phyloP scores from a whole-genome alignment of 2,888 invertebrate species.

The Amaurobius ferox region DNA sequence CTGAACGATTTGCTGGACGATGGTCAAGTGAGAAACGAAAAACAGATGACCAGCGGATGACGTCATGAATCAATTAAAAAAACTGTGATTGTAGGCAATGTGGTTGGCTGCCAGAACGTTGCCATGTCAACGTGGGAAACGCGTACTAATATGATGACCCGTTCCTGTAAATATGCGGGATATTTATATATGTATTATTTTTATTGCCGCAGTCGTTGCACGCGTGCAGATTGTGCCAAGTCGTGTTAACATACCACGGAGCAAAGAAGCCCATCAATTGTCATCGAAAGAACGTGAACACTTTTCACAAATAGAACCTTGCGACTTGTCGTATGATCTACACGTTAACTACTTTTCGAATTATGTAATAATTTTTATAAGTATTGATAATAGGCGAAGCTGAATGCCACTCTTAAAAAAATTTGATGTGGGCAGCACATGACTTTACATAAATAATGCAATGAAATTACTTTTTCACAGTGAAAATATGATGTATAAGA shows the following conservation, averaged over 20 bases:
- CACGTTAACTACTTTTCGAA: too few species aligned
- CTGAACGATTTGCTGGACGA: constrained; percentile 48
- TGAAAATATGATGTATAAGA: too few species aligned
- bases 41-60: constrained; percentile 31
- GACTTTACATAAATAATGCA: too few species aligned
- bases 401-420: too few species aligned
- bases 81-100: constrained; percentile 43
- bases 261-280: neutral
- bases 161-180: constrained; percentile 57
- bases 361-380: too few species aligned
- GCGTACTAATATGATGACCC: constrained; percentile 59
- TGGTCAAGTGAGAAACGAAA: constrained; percentile 49
- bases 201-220: constrained; percentile 23
- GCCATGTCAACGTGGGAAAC: constrained; percentile 62
- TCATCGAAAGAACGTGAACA: constrained; percentile 6
- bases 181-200: constrained; percentile 57
- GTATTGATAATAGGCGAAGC: too few species aligned
- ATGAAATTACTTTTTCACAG: too few species aligned
- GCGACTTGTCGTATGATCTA: too few species aligned
- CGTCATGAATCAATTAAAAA: constrained; percentile 71
- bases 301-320: neutral
- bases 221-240: neutral
- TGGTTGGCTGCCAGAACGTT: constrained; percentile 62
- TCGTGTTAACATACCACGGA: neutral
- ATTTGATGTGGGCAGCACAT: too few species aligned